Evolutionary conservation across 1,140 invertebrate species (phyloP), one percentile per base, ranked within the genome.

Genomic region (Pseudobourletiella spinata): DNA sequence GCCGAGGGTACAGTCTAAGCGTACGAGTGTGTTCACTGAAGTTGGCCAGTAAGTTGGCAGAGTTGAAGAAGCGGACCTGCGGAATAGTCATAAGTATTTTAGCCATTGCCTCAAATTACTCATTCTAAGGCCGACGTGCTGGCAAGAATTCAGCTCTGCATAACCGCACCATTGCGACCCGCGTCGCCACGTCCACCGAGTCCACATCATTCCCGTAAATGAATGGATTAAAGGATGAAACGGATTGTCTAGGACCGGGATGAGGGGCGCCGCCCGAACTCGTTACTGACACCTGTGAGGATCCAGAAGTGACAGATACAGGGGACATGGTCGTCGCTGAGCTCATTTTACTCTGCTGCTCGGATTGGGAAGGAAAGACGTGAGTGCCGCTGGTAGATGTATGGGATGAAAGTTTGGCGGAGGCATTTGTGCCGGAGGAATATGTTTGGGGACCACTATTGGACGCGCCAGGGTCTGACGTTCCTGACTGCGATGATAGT

Each of bases 21-120:
- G 95, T 99, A 42, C 97, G 80, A 0, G 95, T 98, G 74, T 99
- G 96, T 73, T 99, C 96, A 48, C 87, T 88, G 73, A 99, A 98
- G 72, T 99, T 98, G 0, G 92, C 94, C 65, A 99, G 76, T 0
- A 97, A 81, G 73, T 98, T 98, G 72, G 95, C 85, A 0, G 95
- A 97, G 73, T 98, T 98, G 80, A 98, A 98, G 74, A 99, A 99
- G 14, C 92, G 84, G 2, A 97, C 84, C 87, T 90, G 74, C 2
- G 22, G 14, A 52, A 52, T 26, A 25, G n/a, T 42, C 14, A 42
- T 42, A 42, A 42, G 35, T 14, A 42, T 18, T 18, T 42, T 42
- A 14, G 18, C 18, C 18, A 42, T 42, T 42, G n/a, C n/a, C n/a
- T n/a, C n/a, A n/a, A n/a, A n/a, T n/a, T n/a, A n/a, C n/a, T n/a